phyloP scores from a whole-genome alignment of 1,140 invertebrate genomes.

The Solenopsis invicta region DNA sequence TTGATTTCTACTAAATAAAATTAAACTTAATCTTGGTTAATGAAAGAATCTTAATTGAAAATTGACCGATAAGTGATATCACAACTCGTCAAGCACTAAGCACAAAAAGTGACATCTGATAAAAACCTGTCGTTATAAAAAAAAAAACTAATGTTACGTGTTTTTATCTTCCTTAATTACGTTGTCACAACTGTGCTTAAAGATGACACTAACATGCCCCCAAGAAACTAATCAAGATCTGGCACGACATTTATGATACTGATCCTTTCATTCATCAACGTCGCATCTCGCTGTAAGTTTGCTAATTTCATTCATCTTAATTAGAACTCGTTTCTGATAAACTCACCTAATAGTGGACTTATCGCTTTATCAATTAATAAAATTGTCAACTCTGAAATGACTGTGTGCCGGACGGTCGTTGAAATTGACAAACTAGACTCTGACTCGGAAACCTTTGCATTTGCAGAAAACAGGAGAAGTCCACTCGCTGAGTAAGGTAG shows the following conservation, averaged over 20 bases:
- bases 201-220: conserved; percentile 4
- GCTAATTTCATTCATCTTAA: conserved; percentile 23
- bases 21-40: neutral
- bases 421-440: neutral
- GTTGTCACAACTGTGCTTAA: neutral
- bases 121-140: neutral
- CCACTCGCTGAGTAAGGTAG: neutral
- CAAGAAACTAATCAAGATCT: conserved; percentile 30
- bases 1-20: neutral
- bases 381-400: neutral
- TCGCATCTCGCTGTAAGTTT: neutral
- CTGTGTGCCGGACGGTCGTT: neutral
- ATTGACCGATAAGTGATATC: neutral
- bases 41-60: neutral
- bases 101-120: neutral
- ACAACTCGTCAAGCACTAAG: neutral
- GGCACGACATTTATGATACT: neutral
- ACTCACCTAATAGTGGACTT: neutral
- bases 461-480: neutral
- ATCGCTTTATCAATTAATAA: neutral
- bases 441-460: neutral
- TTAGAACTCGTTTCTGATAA: conserved; percentile 13
- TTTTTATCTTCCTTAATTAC: conserved; percentile 24
- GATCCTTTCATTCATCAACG: conserved; percentile 4
- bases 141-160: neutral